Evolutionary conservation across 2,797 vertebrate genomes (phyloP).

Genomic region (Harpagifer antarcticus): DNA sequence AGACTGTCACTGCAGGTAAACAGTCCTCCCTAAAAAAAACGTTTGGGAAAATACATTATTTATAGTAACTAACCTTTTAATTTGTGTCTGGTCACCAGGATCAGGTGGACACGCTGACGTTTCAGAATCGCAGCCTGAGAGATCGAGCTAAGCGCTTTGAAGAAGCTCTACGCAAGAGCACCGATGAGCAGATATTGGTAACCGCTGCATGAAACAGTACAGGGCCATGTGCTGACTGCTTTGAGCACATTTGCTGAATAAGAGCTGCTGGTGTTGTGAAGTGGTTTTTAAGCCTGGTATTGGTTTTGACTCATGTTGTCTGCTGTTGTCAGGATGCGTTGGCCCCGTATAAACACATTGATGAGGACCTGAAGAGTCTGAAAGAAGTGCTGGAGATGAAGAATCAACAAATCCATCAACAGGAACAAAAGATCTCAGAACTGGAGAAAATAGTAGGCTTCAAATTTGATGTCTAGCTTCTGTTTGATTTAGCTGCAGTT

Average conservation of each 20-base stretch:
- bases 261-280: background rate
- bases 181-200: constrained; percentile 96
- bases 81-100: constrained; percentile 81
- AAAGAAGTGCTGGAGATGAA: constrained; percentile 98
- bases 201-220: constrained; percentile 1
- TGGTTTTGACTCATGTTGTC: constrained; percentile 5
- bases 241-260: background rate
- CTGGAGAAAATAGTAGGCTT: constrained; percentile 94
- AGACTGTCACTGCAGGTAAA: constrained; percentile 93
- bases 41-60: rapidly evolving
- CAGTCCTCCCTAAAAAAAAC: background rate
- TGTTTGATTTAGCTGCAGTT: constrained; percentile 12
- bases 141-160: constrained; percentile 95
- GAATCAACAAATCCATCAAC: constrained; percentile 95
- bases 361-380: constrained; percentile 95
- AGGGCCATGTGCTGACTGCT: background rate
- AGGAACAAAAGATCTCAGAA: constrained; percentile 94
- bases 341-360: constrained; percentile 95
- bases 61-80: background rate
- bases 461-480: constrained; percentile 47
- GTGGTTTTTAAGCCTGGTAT: background rate
- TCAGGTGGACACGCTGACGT: constrained; percentile 97
- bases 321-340: constrained; percentile 85
- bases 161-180: constrained; percentile 94
- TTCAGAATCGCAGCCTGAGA: constrained; percentile 94